Evolutionary conservation across 2,888 invertebrate genomes (phyloP).

Genomic region (Catocala sponsa): DNA sequence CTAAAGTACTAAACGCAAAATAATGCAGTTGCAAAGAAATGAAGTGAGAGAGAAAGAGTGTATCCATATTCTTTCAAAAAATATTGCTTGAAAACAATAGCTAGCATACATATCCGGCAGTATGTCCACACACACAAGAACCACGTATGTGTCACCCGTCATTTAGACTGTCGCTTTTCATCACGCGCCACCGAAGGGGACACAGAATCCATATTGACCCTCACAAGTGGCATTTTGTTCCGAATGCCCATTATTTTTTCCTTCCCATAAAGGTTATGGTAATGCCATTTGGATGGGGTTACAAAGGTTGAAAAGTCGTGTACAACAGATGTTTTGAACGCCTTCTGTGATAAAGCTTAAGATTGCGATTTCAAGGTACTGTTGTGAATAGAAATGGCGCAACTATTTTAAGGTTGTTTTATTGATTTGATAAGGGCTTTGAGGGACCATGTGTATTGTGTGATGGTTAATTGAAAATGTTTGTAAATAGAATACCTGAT

Average conservation of each 20-base stretch:
- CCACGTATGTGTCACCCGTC: slow-evolving; percentile 86
- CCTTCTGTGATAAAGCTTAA: slow-evolving; percentile 58
- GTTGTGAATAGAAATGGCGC: slow-evolving; percentile 64
- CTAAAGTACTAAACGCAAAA: no score
- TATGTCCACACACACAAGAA: slow-evolving; percentile 52
- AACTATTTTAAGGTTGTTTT: slow-evolving; percentile 29
- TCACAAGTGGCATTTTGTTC: slow-evolving; percentile 65
- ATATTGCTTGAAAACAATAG: slow-evolving; percentile 12
- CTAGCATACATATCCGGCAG: slow-evolving; percentile 23
- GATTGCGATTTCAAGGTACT: slow-evolving; percentile 55
- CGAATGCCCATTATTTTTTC: slow-evolving; percentile 81
- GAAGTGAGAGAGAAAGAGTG: no score
- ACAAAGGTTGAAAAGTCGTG: slow-evolving; percentile 61
- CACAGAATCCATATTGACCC: slow-evolving; percentile 71
- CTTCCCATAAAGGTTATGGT: slow-evolving; percentile 84
- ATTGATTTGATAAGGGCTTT: slow-evolving; percentile 17
- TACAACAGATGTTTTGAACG: slow-evolving; percentile 76
- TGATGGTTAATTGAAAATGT: not conserved
- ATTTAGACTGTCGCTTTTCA: slow-evolving; percentile 86
- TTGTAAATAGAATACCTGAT: no score
- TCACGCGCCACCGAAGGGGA: slow-evolving; percentile 70
- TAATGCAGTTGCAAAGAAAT: no score
- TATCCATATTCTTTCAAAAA: not conserved
- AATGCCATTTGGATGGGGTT: slow-evolving; percentile 79
- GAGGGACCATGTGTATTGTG: not conserved